Evolutionary conservation across 2,888 invertebrate species (phyloP), one percentile per base, ranked within the genome.

Genomic region (Eristalis arbustorum): DNA sequence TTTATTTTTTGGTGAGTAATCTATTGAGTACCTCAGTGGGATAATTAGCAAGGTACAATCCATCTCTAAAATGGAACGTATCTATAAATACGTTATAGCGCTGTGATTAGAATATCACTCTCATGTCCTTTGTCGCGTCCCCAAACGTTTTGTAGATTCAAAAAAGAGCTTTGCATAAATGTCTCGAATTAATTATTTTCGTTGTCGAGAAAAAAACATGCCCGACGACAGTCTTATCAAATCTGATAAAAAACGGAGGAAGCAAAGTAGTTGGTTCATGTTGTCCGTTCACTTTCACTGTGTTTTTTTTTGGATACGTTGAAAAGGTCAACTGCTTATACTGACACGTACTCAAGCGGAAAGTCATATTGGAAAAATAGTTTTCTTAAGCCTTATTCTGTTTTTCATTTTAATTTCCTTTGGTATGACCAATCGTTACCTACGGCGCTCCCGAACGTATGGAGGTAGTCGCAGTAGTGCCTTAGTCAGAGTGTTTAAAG

Each of bases 1-100:
- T 92, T 89, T 97, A 89, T 97, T 96, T 93, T 90, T 95, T 89
- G 97, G 98, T 97, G 94, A 94, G 95, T 92, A 31, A 31, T 31
- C 31, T 74, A 63, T 78, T 49, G 40, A 31, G 23, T 49, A 31
- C 31, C 4, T 13, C 14, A 13, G 22, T 37, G 37, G 23, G 42
- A 57, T 49, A 28, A 25, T 28, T 25, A 6, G 31, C 31, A 1
- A 5, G 31, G 31, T 5, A 31, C 1, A n/a, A 31, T 31, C 18
- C 25, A 18, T 18, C 18, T 13, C 56, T n/a, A 14, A 57, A 13
- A n/a, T 6, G 25, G 28, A 1, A 59, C 42, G 28, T 71, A 67
- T 68, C 40, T 42, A 49, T 67, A 64, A 49, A 72, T 66, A 66
- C 23, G 37, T 13, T 31, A 6, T 11, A 42, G 57, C 73, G 28